A percentile compares a stretch with the other conserved stretches of the same genome.
Evolutionary conservation across 2,113 vertebrate species (phyloP).

Genomic region (Zosterops japonicus): DNA sequence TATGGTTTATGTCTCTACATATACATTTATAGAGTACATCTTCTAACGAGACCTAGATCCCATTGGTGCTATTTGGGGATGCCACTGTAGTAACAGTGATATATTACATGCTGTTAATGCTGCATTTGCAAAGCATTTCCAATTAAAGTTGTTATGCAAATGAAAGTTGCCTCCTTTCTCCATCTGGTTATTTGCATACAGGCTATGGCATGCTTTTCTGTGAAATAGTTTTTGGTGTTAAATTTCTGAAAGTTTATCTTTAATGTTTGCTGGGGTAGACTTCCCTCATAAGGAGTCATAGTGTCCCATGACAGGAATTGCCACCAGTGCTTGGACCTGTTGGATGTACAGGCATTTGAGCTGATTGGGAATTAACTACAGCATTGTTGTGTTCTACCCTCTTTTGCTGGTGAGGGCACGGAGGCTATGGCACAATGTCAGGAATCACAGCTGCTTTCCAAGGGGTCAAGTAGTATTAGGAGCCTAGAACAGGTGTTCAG

Average conservation of each 20-base stretch:
- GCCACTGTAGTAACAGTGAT: neutral
- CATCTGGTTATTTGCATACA: conserved; percentile 22
- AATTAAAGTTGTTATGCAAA: neutral
- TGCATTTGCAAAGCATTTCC: conserved; percentile 39
- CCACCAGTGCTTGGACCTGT: neutral
- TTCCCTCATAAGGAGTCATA: neutral
- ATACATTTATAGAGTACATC: conserved; percentile 2
- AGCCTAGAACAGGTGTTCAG: neutral
- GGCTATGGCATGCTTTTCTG: neutral
- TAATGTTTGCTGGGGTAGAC: neutral
- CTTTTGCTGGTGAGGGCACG: neutral
- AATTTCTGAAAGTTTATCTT: neutral
- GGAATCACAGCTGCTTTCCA: neutral
- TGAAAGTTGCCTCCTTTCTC: conserved; percentile 4
- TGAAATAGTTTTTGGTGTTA: neutral
- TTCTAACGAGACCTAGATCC: neutral
- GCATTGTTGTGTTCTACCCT: fast-evolving
- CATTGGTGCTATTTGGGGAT: neutral
- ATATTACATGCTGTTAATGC: neutral
- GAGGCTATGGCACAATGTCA: neutral
- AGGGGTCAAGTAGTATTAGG: neutral
- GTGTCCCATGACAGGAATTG: neutral
- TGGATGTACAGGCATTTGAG: neutral
- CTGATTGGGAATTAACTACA: neutral
- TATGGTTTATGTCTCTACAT: neutral